A percentile compares a stretch with the other conserved stretches of the same genome.
Conservation (phyloP, 2,888 invertebrate species). For the Aporophyla lueneburgensis region DNA sequence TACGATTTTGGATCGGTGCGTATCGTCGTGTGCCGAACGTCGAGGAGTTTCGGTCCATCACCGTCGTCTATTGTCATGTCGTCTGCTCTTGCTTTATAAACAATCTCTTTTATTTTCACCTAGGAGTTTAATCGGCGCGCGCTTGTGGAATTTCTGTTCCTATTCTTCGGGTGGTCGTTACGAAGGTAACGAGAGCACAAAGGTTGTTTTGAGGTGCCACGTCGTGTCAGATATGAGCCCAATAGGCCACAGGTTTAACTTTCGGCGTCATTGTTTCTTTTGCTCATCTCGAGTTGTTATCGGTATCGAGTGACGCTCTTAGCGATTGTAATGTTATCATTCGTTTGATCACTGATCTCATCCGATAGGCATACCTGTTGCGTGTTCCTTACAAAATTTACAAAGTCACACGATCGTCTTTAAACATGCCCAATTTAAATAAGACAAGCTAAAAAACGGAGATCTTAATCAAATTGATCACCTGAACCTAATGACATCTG, state of each 20-base stretch:
- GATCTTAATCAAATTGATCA: slow-evolving; percentile 57
- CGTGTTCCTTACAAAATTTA: slow-evolving; percentile 32
- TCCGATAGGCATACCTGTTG: slow-evolving; percentile 47
- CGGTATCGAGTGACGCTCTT: slow-evolving; percentile 51
- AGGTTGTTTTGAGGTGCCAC: slow-evolving; percentile 88
- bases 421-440: slow-evolving; percentile 39
- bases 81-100: slow-evolving; percentile 89
- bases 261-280: slow-evolving; percentile 77
- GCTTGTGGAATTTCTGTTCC: slow-evolving; percentile 87
- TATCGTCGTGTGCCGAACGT: slow-evolving; percentile 70
- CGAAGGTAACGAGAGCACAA: slow-evolving; percentile 87
- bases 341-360: slow-evolving; percentile 37
- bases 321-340: slow-evolving; percentile 51
- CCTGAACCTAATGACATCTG: slow-evolving; percentile 49
- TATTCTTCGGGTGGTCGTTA: slow-evolving; percentile 89
- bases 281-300: slow-evolving; percentile 50
- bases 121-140: slow-evolving; percentile 89
- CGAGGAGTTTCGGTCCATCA: slow-evolving; percentile 85
- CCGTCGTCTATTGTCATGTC: slow-evolving; percentile 89
- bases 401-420: slow-evolving; percentile 45
- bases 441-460: slow-evolving; percentile 2
- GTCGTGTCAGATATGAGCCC: slow-evolving; percentile 83
- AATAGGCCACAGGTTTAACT: slow-evolving; percentile 75
- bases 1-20: slow-evolving; percentile 83
- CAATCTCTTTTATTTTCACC: slow-evolving; percentile 90